Evolutionary conservation across 1,140 invertebrate species (phyloP), one percentile per base, ranked within the genome.

Genomic region (Anastatus disparis): DNA sequence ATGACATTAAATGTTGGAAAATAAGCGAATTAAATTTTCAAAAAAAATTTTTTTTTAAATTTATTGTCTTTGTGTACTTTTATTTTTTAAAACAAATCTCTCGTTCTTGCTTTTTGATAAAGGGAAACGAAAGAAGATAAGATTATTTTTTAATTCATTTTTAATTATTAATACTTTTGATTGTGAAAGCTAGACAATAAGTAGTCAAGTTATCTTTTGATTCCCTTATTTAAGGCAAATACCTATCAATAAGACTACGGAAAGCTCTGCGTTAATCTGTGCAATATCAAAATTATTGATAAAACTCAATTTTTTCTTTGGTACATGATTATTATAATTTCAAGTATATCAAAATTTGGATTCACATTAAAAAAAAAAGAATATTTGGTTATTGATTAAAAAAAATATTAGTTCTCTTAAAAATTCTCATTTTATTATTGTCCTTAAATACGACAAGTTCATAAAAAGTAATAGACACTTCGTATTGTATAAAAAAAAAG

Each of bases 1-100:
- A 59, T 66, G 62, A 74, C 50, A 74, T 64, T 68, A 72, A 64
- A 63, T 72, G 66, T 70, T 70, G 35, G 66, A 76, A 76, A 74
- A 59, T 76, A 70, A 75, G 61, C 66, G 58, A 58, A 63, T 61
- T 71, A 70, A 70, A 71, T 65, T 71, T 71, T 59, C 53, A 56
- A 71, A 68, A 58, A 71, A 65, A 61, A 31, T 46, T 61, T 53
- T 53, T 53, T 38, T 65, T 70, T 42, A 63, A 70, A 27, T 70
- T 29, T 10, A 48, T 68, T 70, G 56, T 13, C 55, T 75, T 48
- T 50, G 63, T 70, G 65, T 77, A 71, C 67, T 50, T 67, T 66
- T 72, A 65, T 38, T 61, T 52, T 53, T 40, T 26, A 24, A 17
- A n/a, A 35, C 42, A 50, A 63, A 64, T 26, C 40, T 53, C n/a